Base-by-base conservation (phyloP, 2,888 invertebrate species). In the Volucella inflata region DNA sequence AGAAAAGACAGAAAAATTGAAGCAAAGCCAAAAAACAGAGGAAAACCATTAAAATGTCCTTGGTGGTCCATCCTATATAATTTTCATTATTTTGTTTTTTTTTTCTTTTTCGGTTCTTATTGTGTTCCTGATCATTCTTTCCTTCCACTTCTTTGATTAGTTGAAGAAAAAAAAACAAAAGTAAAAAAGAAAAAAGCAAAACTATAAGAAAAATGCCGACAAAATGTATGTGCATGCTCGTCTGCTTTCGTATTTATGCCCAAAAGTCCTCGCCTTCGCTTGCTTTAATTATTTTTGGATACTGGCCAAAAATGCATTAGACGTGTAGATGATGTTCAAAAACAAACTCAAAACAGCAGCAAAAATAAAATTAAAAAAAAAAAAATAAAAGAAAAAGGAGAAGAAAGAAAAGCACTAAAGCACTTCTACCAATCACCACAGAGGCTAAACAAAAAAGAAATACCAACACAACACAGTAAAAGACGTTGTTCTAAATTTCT, bases 231-330 rank as follows among this genome's bases (percentile, higher is more conserved):
- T 62, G 17, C 55, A 80, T 68, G 38, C 60, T 75, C 30, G 60
- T 53, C 59, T 72, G n/a, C n/a, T 60, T 46, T 48, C 60, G 12
- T 55, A 3, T 38, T 59, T n/a, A 12, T 44, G 12, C n/a, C 38
- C 53, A 50, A 59, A 64, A 67, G 51, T 74, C 44, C 44, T 60
- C 36, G 11, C 6, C 70, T 57, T 59, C 57, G 50, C 50, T 53
- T 53, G 51, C 44, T 50, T 65, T 77, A 82, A 72, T 82, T 9
- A 67, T 67, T 82, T 71, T 77, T 82, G 82, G 82, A 72, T 42
- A 42, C 14, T 62, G 67, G 77, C 82, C 82, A 82, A 72, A 76
- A 80, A 71, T 50, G 8, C 60, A 77, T 72, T 77, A 40, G 42
- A 60, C 78, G 77, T 82, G 71, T 65, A 77, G 40, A 51, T 75